phyloP scores from a whole-genome alignment of 2,113 vertebrate species.

The Cephalopholis sonnerati region DNA sequence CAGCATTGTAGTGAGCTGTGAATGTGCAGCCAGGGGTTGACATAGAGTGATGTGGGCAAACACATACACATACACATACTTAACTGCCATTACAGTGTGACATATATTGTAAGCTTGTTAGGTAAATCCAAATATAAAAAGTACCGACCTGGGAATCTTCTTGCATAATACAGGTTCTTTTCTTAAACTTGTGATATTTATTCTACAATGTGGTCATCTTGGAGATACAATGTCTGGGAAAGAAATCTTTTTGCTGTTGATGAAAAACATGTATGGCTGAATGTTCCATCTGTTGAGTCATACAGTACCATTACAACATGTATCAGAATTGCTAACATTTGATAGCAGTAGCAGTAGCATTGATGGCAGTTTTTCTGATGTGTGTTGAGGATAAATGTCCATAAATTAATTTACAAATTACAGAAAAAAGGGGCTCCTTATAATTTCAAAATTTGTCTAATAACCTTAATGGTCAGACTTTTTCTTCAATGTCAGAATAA shows the following conservation, averaged over 20 bases:
- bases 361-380: not conserved
- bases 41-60: not conserved
- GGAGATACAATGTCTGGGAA: not conserved
- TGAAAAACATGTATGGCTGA: not conserved
- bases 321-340: too few relatives aligned
- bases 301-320: not conserved
- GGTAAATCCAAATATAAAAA: not conserved
- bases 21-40: conserved; percentile 26
- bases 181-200: not conserved
- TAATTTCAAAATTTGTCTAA: too few relatives aligned
- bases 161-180: not conserved
- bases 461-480: too few relatives aligned
- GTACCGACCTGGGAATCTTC: not conserved
- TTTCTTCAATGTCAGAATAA: too few relatives aligned
- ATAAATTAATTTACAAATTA: not conserved
- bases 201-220: not conserved
- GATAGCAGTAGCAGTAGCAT: too few relatives aligned
- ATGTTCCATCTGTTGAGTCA: not conserved
- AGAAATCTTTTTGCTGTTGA: not conserved
- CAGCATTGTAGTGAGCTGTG: conserved; percentile 8
- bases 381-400: not conserved
- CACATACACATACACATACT: conserved; percentile 2
- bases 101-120: not conserved
- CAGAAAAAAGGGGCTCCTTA: too few relatives aligned
- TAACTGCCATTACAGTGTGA: not conserved